Evolutionary conservation across 2,888 invertebrate species (phyloP).

Genomic region (Rutpela maculata): DNA sequence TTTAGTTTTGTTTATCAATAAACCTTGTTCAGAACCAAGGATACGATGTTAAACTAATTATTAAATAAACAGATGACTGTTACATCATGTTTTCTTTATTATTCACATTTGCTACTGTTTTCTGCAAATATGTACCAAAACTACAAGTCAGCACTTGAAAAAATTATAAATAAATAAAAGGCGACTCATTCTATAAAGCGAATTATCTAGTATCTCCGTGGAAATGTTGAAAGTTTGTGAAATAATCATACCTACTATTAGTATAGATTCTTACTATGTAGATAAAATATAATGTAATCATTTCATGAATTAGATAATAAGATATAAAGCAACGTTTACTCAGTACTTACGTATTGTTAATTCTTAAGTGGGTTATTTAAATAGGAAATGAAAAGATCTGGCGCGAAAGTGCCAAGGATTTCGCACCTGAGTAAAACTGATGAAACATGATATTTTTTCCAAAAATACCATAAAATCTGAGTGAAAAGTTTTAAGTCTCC

Average conservation of each 20-base stretch:
- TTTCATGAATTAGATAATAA: not conserved
- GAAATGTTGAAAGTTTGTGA: not conserved
- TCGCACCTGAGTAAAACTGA: not conserved
- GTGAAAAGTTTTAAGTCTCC: too few relatives aligned
- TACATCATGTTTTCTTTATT: not conserved
- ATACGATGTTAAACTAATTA: not conserved
- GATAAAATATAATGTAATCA: not conserved
- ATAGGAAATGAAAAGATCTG: not conserved
- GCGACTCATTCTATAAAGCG: not conserved
- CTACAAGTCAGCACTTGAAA: not conserved
- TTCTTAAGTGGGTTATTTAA: not conserved
- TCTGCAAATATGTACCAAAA: not conserved
- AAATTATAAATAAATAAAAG: not conserved
- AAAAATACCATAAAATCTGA: too few relatives aligned
- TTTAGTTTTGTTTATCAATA: too few relatives aligned
- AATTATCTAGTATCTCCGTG: not conserved
- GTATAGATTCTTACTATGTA: not conserved
- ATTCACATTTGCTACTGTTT: not conserved
- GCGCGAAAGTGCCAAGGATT: not conserved
- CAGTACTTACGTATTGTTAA: not conserved
- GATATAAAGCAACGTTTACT: not conserved
- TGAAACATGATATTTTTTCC: too few relatives aligned
- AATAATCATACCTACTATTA: not conserved
- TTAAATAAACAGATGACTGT: not conserved
- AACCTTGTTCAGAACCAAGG: too few relatives aligned